Base-by-base conservation (phyloP, 1,140 invertebrate species). In the Drosophila saltans region DNA sequence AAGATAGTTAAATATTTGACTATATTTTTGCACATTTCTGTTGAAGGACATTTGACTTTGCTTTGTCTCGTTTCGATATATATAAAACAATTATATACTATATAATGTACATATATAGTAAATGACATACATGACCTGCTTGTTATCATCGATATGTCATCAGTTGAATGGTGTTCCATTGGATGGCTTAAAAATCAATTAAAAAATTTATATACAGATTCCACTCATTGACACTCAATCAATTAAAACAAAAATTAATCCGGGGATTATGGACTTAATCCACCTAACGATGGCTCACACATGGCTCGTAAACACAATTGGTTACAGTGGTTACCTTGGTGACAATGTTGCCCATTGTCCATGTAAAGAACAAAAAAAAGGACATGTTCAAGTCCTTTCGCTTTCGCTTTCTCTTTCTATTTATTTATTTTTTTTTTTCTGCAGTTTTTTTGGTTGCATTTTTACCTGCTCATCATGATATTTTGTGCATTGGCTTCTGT, bases 401-500 rank as follows among this genome's bases (percentile, higher is more conserved):
- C 56, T 67, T 56, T 63, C 45, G 2, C 8, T 48, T 48, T 10
- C 4, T 36, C 3, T 36, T 36, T 7, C 33, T 36, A 7, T 36
- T 36, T 2, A 4, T 30, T 30, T 30, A 3, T 30, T 2, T 30
- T 30, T 30, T 30, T 3, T 30, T 30, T 36, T 36, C 6, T 36
- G 28, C 4, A 0, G 28, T 36, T 36, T 36, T 36, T 36, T 36
- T 36, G 45, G 45, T 52, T 52, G 45, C 45, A 52, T 52, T 52
- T 52, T 52, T 52, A 52, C 45, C 45, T 52, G 45, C 3, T 52
- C 21, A 21, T 43, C 10, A 11, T 43, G 10, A 72, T 78, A 77
- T 74, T 85, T 85, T 86, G 82, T 85, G 83, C 66, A 85, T 82
- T 86, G 82, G 75, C 82, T 86, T 86, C 86, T 65, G 74, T 36